Evolutionary conservation across 1,140 invertebrate species (phyloP).

Genomic region (Scaptomyza pallida): DNA sequence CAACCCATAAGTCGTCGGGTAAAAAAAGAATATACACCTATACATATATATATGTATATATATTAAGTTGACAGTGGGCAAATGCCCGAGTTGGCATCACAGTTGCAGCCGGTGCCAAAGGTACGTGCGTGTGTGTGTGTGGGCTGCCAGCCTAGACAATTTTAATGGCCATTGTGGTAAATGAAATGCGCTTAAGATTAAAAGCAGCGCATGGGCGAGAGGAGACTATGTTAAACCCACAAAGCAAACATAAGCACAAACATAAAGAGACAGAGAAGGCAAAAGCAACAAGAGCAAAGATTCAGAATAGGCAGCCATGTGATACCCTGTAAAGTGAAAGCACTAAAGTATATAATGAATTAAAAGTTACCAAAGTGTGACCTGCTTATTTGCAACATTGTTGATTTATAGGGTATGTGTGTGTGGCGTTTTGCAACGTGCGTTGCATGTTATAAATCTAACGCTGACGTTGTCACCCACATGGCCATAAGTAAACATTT

Average conservation of each 20-base stretch:
- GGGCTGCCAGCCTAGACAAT: slow-evolving; percentile 55
- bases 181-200: slow-evolving; percentile 80
- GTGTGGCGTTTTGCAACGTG: slow-evolving; percentile 15
- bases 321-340: neutral
- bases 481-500: slow-evolving; percentile 73
- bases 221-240: slow-evolving; percentile 68
- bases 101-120: slow-evolving; percentile 12
- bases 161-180: slow-evolving; percentile 73
- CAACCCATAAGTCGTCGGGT: slow-evolving; percentile 64
- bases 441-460: neutral
- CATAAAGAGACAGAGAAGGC: slow-evolving; percentile 27
- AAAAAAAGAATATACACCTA: slow-evolving; percentile 15
- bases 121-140: neutral
- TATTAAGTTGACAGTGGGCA: slow-evolving; percentile 47
- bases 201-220: slow-evolving; percentile 56
- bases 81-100: slow-evolving; percentile 26
- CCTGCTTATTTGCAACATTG: too few relatives aligned
- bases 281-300: slow-evolving; percentile 8
- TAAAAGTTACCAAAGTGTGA: too few relatives aligned
- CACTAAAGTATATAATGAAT: too few relatives aligned
- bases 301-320: slow-evolving; percentile 3
- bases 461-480: slow-evolving; percentile 41
- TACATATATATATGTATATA: slow-evolving; percentile 26
- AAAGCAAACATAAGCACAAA: slow-evolving; percentile 78
- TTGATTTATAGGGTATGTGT: slow-evolving; percentile 32